phyloP scores from a whole-genome alignment of 2,113 vertebrate genomes.

The Scolopax mira region DNA sequence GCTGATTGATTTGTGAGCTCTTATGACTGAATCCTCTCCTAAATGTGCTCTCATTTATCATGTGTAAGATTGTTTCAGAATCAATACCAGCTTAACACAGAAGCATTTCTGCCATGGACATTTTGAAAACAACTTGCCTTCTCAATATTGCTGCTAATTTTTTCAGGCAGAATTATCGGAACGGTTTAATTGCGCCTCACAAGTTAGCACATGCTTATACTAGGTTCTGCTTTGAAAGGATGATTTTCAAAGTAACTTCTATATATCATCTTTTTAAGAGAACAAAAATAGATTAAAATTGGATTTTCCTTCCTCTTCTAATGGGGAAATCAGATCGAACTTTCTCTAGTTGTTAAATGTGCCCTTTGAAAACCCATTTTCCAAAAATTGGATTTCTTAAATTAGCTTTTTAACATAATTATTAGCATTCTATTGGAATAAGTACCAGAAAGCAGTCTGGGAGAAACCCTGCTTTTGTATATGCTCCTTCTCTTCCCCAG shows the following conservation, averaged over 20 bases:
- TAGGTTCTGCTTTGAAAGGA: conserved; percentile 27
- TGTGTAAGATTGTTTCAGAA: conserved; percentile 91
- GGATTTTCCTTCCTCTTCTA: conserved; percentile 55
- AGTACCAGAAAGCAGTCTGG: conserved; percentile 3
- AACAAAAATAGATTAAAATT: conserved; percentile 65
- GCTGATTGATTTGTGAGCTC: conserved; percentile 98
- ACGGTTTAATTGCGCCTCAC: conserved; percentile 82
- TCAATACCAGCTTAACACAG: conserved; percentile 90
- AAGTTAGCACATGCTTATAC: conserved; percentile 56
- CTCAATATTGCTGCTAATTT: conserved; percentile 83
- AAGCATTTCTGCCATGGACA: conserved; percentile 82
- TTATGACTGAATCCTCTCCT: conserved; percentile 90
- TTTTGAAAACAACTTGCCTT: conserved; percentile 83
- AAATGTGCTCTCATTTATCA: conserved; percentile 94
- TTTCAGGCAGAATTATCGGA: conserved; percentile 88
- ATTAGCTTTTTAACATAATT: conserved; percentile 69
- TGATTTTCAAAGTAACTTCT: conserved; percentile 55
- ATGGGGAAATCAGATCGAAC: conserved; percentile 59
- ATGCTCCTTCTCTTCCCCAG: not conserved
- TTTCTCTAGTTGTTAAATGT: conserved; percentile 56
- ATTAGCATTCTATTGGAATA: conserved; percentile 56
- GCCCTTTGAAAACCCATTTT: conserved; percentile 70
- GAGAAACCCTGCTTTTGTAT: not conserved
- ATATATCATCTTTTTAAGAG: conserved; percentile 32
- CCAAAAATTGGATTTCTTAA: conserved; percentile 63